Base-by-base conservation (phyloP, 2,113 vertebrate genomes). In the Oncorhynchus nerka region DNA sequence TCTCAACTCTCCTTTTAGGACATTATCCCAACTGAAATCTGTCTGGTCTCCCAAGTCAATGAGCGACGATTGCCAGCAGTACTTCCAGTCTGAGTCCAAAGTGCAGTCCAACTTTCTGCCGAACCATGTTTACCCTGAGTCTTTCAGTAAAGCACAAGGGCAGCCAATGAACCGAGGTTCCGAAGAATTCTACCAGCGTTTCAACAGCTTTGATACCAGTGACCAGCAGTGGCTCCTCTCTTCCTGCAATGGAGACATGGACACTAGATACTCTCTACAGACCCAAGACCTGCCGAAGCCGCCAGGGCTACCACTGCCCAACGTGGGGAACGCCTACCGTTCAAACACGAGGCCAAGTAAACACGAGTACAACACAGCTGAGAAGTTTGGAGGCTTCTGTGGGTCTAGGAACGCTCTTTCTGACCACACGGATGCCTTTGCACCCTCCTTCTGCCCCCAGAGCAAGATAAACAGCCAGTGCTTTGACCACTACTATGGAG, bases 1-100 rank as follows among this genome's bases (percentile, higher is more conserved):
- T 5, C 77, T 78, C 64, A 73, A 49, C 77, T 75, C 26, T 78
- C 39, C 71, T 92, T 90, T 85, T 88, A 97, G 95, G 91, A 90
- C 77, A 45, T 91, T 93, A 70, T 85, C 95, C 81, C 90, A 73
- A 81, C 81, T 94, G 85, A 96, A 93, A 83, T 87, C 94, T 1
- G 77, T 91, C 30, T 97, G 96, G 97, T 94, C 95, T 64, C 74
- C 92, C 76, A 94, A 92, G 7, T 78, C 91, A 1, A 51, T 79
- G 83, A 93, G 85, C 77, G 88, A 93, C 68, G 76, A 92, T 70
- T 70, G 87, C 49, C 93, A 92, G 62, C 93, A 94, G 2, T 92
- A 94, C 67, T 84, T 93, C 74, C 73, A 93, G 82, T 88, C 93
- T 73, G 95, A 95, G 74, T 74, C 78, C 28, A 94, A 94, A 92